Evolutionary conservation across 1,140 invertebrate genomes (phyloP).

Genomic region (Sminthurides bifidus): DNA sequence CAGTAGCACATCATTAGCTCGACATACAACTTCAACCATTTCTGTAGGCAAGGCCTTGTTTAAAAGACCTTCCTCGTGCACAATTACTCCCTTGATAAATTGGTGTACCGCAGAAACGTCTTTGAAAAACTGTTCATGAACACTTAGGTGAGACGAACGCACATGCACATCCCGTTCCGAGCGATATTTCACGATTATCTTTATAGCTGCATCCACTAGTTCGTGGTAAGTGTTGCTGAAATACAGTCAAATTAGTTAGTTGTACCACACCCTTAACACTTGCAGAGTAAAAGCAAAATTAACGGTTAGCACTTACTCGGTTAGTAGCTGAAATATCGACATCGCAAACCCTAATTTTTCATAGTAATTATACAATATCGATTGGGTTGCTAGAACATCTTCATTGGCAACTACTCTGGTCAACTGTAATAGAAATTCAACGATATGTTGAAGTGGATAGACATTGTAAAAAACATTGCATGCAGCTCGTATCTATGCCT

Average conservation of each 20-base stretch:
- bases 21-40: slow-evolving; percentile 8
- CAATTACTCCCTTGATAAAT: slow-evolving; percentile 22
- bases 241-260: not conserved
- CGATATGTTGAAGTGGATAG: slow-evolving; percentile 14
- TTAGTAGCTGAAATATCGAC: slow-evolving; percentile 52
- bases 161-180: slow-evolving; percentile 8
- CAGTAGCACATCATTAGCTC: slow-evolving; percentile 24
- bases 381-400: slow-evolving; percentile 49
- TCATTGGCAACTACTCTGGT: slow-evolving; percentile 46
- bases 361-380: slow-evolving; percentile 54
- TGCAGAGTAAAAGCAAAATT: slow-evolving; percentile 1
- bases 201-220: slow-evolving; percentile 22
- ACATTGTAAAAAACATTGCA: not conserved
- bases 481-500: no score
- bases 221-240: slow-evolving; percentile 1
- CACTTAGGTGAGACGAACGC: slow-evolving; percentile 17
- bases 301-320: slow-evolving; percentile 40
- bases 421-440: slow-evolving; percentile 38
- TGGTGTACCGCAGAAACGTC: slow-evolving; percentile 27
- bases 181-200: slow-evolving; percentile 14
- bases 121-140: slow-evolving; percentile 30
- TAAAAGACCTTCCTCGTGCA: slow-evolving; percentile 18
- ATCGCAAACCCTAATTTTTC: slow-evolving; percentile 64
- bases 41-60: not conserved
- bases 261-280: not conserved